phyloP scores from a whole-genome alignment of 37 sponge, comb jelly and placozoan genomes.

The Dysidea cf. avara region DNA sequence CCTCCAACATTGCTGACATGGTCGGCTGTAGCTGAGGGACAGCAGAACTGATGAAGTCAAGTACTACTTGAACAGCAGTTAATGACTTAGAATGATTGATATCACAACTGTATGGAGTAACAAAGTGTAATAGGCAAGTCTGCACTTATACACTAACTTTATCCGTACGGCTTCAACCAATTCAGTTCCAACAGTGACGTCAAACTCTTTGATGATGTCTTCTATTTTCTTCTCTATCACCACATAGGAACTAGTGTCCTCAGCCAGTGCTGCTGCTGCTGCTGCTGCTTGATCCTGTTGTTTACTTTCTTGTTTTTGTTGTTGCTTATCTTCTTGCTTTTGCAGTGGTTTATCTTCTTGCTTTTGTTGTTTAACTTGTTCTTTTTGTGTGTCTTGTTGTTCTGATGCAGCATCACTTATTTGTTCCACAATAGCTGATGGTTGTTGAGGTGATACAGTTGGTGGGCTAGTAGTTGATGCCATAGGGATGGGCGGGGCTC shows the following conservation, averaged over 20 bases:
- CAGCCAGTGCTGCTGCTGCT: not conserved
- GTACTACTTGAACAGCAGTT: conserved; percentile 33
- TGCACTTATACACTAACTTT: too few relatives aligned
- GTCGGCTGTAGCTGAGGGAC: conserved; percentile 27
- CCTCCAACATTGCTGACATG: conserved; percentile 33
- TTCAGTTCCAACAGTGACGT: conserved; percentile 16
- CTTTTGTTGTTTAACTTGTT: conserved; percentile 1
- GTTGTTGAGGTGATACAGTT: too few relatives aligned
- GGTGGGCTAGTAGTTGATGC: too few relatives aligned
- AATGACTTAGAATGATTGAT: conserved; percentile 37
- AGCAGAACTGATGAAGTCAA: conserved; percentile 28
- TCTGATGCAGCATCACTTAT: too few relatives aligned
- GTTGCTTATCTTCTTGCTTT: conserved; percentile 1
- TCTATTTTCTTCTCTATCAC: not conserved
- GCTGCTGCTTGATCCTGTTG: not conserved
- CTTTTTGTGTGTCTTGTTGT: too few relatives aligned
- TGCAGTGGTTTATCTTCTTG: not conserved
- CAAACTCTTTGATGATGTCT: conserved; percentile 16
- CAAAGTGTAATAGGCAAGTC: too few relatives aligned
- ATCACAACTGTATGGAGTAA: conserved; percentile 4
- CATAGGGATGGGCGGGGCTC: too few relatives aligned
- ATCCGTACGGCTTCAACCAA: conserved; percentile 48
- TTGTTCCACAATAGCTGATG: too few relatives aligned
- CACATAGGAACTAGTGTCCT: conserved; percentile 8
- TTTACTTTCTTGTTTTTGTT: not conserved